Conservation (phyloP, 2,113 vertebrate species). For the Muntiacus muntjak region DNA sequence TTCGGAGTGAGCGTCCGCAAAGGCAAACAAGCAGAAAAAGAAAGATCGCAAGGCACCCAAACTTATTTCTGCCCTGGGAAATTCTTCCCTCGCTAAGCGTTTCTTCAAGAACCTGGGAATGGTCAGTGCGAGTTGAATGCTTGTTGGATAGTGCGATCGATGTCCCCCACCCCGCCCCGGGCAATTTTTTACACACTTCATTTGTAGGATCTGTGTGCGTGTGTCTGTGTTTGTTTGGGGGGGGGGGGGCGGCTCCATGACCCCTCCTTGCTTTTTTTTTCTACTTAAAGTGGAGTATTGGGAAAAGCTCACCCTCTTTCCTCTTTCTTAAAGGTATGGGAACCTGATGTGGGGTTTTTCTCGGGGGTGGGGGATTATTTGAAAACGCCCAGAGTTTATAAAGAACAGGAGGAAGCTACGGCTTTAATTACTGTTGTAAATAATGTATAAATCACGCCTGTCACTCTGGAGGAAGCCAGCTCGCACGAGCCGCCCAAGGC, state of each 20-base stretch:
- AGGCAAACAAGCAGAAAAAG: background rate
- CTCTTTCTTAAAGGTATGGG: conserved; percentile 24
- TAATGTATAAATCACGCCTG: conserved; percentile 80
- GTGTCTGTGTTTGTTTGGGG: background rate
- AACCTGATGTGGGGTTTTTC: background rate
- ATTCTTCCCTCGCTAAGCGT: background rate
- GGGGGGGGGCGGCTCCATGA: background rate
- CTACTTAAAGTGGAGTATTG: background rate
- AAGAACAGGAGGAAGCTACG: conserved; percentile 69
- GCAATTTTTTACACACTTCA: conserved; percentile 6
- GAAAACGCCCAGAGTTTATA: conserved; percentile 63
- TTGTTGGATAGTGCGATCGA: background rate
- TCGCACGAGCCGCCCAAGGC: conserved; percentile 34
- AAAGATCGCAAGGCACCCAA: conserved; percentile 34
- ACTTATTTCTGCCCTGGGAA: conserved; percentile 62
- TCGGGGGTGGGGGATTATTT: conserved; percentile 18
- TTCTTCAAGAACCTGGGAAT: background rate
- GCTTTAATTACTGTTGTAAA: conserved; percentile 79
- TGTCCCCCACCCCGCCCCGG: background rate
- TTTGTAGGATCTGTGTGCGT: background rate
- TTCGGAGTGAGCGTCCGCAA: background rate
- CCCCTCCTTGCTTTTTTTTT: background rate
- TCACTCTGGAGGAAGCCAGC: conserved; percentile 62
- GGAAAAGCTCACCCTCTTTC: background rate
- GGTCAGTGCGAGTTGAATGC: conserved; percentile 24